Evolutionary conservation across 2,888 invertebrate genomes (phyloP).

Genomic region (Cryptocheilus praepositus): DNA sequence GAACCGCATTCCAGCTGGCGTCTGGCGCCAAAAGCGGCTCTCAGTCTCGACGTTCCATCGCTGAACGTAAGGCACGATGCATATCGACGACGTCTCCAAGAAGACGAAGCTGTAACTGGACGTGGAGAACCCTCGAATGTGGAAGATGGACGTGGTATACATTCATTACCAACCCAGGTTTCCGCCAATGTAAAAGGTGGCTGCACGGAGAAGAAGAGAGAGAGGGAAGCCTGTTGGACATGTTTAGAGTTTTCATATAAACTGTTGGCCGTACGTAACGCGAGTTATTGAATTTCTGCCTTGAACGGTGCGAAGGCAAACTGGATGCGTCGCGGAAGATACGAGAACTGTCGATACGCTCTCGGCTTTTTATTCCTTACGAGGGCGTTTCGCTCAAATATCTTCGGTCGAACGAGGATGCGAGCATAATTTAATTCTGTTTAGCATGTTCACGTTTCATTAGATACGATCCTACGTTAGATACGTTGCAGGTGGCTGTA

Average conservation of each 20-base stretch:
- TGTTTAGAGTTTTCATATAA: constrained; percentile 10
- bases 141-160: constrained; percentile 21
- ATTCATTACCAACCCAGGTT: constrained; percentile 26
- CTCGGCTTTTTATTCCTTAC: too few relatives aligned
- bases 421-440: too few relatives aligned
- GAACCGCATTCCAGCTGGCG: constrained; percentile 67
- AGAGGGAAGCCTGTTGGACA: background rate
- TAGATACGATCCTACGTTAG: too few relatives aligned
- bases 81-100: background rate
- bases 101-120: background rate
- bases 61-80: background rate
- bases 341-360: too few relatives aligned
- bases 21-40: constrained; percentile 69
- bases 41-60: constrained; percentile 44
- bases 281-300: constrained; percentile 15
- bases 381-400: too few relatives aligned
- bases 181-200: constrained; percentile 17
- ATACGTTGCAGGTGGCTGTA: too few relatives aligned
- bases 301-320: background rate
- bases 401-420: too few relatives aligned
- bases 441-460: too few relatives aligned
- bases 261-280: constrained; percentile 10
- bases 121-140: constrained; percentile 18
- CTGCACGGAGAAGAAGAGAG: background rate
- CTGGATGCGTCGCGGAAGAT: background rate